A percentile compares a stretch with the other conserved stretches of the same genome.
Conservation (phyloP, 2,888 invertebrate species). For the Cheilosia impressa region DNA sequence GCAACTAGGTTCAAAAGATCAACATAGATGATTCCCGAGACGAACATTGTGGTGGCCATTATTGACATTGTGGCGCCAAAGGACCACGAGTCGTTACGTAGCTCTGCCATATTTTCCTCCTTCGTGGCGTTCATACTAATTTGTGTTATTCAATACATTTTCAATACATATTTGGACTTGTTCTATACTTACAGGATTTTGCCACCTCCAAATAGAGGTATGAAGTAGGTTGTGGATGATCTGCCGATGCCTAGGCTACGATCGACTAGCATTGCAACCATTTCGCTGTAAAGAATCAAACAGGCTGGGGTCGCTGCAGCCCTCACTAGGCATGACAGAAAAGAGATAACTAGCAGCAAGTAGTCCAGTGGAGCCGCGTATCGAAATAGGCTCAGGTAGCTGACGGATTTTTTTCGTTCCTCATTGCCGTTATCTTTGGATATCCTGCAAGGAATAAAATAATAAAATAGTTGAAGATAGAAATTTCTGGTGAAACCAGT, state of each 20-base stretch:
- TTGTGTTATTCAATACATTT: background rate
- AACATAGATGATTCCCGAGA: slow-evolving; percentile 86
- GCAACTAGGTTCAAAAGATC: slow-evolving; percentile 87
- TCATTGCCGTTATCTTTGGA: slow-evolving; percentile 41
- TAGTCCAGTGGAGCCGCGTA: slow-evolving; percentile 86
- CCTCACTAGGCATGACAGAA: slow-evolving; percentile 85
- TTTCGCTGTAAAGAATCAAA: slow-evolving; percentile 88
- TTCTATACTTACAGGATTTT: slow-evolving; percentile 84
- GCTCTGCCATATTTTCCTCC: slow-evolving; percentile 85
- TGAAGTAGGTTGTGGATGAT: slow-evolving; percentile 85
- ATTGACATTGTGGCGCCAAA: slow-evolving; percentile 86
- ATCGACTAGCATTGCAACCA: slow-evolving; percentile 88
- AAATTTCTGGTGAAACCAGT: too few relatives aligned
- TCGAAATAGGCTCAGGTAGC: slow-evolving; percentile 83
- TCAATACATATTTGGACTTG: background rate
- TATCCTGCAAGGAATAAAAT: slow-evolving; percentile 25
- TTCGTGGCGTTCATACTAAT: slow-evolving; percentile 84
- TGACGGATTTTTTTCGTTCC: slow-evolving; percentile 69
- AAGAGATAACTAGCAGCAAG: slow-evolving; percentile 84
- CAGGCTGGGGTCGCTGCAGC: slow-evolving; percentile 87
- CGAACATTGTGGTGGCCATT: slow-evolving; percentile 85
- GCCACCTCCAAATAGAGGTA: slow-evolving; percentile 87
- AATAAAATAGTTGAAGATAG: background rate
- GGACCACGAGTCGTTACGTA: slow-evolving; percentile 87
- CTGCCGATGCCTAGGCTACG: slow-evolving; percentile 85